Percentiles rank a stretch among this genome's conserved stretches.
phyloP scores from a whole-genome alignment of 1,140 invertebrate species.

The Panonychus citri region DNA sequence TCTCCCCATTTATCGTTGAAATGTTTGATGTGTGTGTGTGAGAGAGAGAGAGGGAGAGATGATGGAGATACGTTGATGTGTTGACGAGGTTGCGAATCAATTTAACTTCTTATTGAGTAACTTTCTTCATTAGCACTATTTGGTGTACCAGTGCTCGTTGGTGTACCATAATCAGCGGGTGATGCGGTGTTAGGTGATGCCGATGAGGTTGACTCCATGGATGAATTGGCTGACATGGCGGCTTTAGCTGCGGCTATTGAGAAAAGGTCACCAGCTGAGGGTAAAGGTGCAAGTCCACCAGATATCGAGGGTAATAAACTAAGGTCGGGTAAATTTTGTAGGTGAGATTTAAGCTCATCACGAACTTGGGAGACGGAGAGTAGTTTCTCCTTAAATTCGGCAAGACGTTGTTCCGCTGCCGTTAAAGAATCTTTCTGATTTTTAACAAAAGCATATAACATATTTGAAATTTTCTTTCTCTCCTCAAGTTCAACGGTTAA shows the following conservation, averaged over 20 bases:
- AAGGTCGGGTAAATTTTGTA: conserved; percentile 74
- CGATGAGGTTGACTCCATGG: neutral
- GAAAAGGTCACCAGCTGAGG: conserved; percentile 80
- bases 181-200: conserved; percentile 5
- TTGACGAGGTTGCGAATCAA: no score
- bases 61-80: no score
- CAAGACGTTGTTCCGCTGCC: conserved; percentile 56
- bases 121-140: neutral
- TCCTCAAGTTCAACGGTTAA: conserved; percentile 67
- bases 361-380: conserved; percentile 56
- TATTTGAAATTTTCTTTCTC: conserved; percentile 48
- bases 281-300: conserved; percentile 63
- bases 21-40: no score
- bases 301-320: conserved; percentile 69
- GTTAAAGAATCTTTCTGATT: conserved; percentile 56
- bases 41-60: no score
- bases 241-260: conserved; percentile 17
- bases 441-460: conserved; percentile 63
- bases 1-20: no score
- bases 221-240: neutral
- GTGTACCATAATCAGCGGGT: neutral
- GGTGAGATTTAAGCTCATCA: conserved; percentile 65
- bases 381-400: conserved; percentile 68
- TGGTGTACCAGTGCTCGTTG: neutral
- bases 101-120: no score